A percentile compares a stretch with the other conserved stretches of the same genome.
Evolutionary conservation across 1,140 invertebrate species (phyloP).

Genomic region (Caenorhabditis latens): DNA sequence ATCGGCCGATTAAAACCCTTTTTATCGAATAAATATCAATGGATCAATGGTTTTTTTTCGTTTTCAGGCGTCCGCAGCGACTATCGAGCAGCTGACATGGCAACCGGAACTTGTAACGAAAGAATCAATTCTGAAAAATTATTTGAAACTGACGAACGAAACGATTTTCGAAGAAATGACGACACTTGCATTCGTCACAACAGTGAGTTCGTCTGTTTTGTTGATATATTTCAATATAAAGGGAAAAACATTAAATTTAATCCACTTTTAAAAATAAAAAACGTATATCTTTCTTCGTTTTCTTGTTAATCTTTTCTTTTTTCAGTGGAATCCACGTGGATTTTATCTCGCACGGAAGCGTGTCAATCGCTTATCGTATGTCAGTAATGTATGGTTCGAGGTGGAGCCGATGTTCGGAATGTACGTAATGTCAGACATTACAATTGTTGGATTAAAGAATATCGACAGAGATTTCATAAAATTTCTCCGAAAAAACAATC

Average conservation of each 20-base stretch:
- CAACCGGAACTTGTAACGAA: not conserved
- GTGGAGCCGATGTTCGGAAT: not conserved
- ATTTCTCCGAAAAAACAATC: not conserved
- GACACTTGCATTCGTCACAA: not conserved
- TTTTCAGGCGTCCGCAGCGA: not conserved
- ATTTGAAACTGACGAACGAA: not conserved
- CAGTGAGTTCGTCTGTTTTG: not conserved
- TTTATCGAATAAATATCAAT: too few relatives aligned
- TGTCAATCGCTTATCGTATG: not conserved
- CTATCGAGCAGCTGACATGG: not conserved
- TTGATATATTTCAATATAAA: too few relatives aligned
- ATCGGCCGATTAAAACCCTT: too few relatives aligned
- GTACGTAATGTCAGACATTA: not conserved
- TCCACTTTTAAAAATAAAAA: too few relatives aligned
- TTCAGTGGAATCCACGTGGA: slow-evolving; percentile 30
- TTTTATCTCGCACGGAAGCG: not conserved
- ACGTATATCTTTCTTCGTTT: too few relatives aligned
- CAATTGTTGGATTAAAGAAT: not conserved
- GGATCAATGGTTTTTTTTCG: too few relatives aligned
- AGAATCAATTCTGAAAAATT: slow-evolving; percentile 4
- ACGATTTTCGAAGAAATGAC: not conserved
- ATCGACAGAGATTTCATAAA: not conserved
- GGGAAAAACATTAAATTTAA: too few relatives aligned
- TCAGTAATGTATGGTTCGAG: not conserved
- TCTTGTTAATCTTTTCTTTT: not conserved